A percentile compares a stretch with the other conserved stretches of the same genome.
phyloP scores from a whole-genome alignment of 2,113 vertebrate genomes.

The Triplophysa dalaica region DNA sequence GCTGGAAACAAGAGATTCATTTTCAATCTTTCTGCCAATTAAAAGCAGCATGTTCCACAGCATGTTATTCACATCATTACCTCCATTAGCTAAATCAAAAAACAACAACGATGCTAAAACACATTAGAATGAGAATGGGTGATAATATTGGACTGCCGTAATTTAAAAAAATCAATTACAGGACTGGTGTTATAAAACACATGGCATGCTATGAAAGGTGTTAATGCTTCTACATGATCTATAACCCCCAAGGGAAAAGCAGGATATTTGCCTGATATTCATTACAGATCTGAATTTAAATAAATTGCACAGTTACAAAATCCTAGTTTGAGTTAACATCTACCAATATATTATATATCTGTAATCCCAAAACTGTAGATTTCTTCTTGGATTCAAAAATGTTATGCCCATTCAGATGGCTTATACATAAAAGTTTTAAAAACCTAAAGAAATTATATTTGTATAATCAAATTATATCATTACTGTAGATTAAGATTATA shows the following conservation, averaged over 20 bases:
- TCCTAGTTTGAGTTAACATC: no score
- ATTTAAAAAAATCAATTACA: background rate
- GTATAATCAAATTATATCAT: no score
- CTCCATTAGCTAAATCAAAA: conserved; percentile 21
- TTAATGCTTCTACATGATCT: background rate
- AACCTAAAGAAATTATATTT: no score
- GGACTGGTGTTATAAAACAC: background rate
- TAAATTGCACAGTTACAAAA: no score
- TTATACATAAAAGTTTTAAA: no score
- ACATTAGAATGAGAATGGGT: background rate
- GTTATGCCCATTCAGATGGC: background rate
- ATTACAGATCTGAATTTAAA: background rate
- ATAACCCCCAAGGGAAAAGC: background rate
- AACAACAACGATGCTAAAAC: background rate
- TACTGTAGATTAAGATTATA: no score
- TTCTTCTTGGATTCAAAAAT: background rate
- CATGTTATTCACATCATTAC: conserved; percentile 26
- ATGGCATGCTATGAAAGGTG: background rate
- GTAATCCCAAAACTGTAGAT: no score
- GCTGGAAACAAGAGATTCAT: background rate
- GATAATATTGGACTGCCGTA: background rate
- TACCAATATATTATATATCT: no score
- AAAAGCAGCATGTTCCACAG: conserved; percentile 33
- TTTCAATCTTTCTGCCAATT: conserved; percentile 23
- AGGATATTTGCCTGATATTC: background rate